Evolutionary conservation across 2,888 invertebrate genomes (phyloP).

Genomic region (Diarsia brunnea): DNA sequence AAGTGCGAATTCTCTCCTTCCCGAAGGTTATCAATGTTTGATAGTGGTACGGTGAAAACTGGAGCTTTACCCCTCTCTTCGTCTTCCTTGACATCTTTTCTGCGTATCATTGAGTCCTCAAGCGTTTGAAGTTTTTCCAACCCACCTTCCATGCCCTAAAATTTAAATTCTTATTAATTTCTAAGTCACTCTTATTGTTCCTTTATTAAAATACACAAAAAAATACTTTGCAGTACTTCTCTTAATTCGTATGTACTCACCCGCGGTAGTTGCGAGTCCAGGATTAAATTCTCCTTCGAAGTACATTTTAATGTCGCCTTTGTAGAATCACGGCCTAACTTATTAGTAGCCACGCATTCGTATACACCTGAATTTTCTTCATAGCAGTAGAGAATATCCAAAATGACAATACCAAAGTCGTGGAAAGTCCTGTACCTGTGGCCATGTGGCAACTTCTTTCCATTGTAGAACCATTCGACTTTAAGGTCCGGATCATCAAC

Average conservation of each 20-base stretch:
- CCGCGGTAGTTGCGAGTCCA: constrained; percentile 98
- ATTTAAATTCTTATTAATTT: constrained; percentile 11
- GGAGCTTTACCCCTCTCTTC: constrained; percentile 96
- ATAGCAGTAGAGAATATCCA: constrained; percentile 98
- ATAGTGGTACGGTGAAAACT: constrained; percentile 96
- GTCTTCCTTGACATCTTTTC: constrained; percentile 93
- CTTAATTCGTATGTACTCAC: constrained; percentile 84
- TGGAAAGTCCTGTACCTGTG: constrained; percentile 99
- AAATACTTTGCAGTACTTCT: neutral
- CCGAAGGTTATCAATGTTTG: constrained; percentile 96
- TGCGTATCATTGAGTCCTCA: constrained; percentile 96
- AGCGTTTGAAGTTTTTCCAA: constrained; percentile 97
- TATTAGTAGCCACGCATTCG: constrained; percentile 98
- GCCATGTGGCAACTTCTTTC: constrained; percentile 97
- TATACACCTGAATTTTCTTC: constrained; percentile 98
- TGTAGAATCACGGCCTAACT: constrained; percentile 96
- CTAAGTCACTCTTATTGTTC: neutral
- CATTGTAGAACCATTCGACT: constrained; percentile 99
- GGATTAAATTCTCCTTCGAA: constrained; percentile 96
- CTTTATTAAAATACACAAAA: neutral
- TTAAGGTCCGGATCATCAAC: constrained; percentile 98
- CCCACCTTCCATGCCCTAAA: constrained; percentile 97
- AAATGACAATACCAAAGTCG: constrained; percentile 98
- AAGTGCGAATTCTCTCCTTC: constrained; percentile 98
- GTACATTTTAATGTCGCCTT: constrained; percentile 96